These are phyloP conservation scores for Belonocnema kinseyi DNA, from an alignment of 1,140 invertebrate species.

Conservation along the genomic window DNA sequence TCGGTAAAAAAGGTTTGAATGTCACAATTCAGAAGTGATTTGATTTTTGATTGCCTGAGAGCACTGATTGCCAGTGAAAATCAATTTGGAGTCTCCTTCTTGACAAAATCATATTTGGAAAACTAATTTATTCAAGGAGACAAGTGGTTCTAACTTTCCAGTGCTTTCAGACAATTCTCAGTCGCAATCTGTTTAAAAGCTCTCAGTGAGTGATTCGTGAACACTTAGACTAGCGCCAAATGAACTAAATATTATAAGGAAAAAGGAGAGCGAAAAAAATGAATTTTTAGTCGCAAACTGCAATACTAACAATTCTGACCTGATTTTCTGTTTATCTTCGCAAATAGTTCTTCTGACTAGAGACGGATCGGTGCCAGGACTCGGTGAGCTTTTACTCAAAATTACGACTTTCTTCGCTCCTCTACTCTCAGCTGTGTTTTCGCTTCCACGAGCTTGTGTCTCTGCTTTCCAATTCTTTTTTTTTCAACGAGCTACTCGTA, in stretches of 20 bases:
- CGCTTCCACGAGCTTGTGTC: constrained; percentile 5
- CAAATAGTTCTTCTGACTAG: constrained; percentile 29
- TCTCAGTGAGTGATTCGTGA: not conserved
- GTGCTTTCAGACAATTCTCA: constrained; percentile 19
- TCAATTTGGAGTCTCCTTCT: not conserved
- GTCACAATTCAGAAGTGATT: no score
- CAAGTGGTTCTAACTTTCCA: constrained; percentile 12
- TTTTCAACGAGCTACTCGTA: constrained; percentile 18
- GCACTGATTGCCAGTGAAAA: not conserved
- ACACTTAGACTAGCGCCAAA: constrained; percentile 8
- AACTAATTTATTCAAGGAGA: constrained; percentile 26
- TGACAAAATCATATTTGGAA: not conserved
- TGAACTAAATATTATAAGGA: not conserved
- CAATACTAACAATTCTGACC: constrained; percentile 6
- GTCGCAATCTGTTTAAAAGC: constrained; percentile 23
- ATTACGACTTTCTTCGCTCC: constrained; percentile 27
- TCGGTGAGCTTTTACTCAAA: constrained; percentile 24
- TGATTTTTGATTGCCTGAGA: not conserved
- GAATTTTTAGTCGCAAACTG: not conserved
- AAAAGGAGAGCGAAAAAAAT: not conserved
- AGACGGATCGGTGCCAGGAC: constrained; percentile 30
- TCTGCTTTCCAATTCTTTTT: not conserved
- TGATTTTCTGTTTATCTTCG: constrained; percentile 28
- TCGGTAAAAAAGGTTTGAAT: no score
- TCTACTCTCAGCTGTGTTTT: constrained; percentile 29